Conservation (phyloP, 2,797 vertebrate species). For the Adelosebastes latens region DNA sequence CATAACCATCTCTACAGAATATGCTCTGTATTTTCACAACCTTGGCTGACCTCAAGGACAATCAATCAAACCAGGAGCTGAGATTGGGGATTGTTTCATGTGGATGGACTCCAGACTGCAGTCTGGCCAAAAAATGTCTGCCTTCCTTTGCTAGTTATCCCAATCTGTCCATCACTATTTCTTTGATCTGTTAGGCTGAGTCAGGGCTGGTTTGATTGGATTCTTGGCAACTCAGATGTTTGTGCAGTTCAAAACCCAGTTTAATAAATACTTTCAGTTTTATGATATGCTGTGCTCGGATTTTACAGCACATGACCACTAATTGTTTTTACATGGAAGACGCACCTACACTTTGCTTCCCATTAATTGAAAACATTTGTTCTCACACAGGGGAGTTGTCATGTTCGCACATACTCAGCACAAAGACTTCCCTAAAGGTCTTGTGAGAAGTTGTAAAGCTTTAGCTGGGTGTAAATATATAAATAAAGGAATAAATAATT, state of each 20-base stretch:
- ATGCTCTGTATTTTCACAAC: constrained; percentile 65
- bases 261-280: constrained; percentile 17
- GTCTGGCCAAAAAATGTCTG: constrained; percentile 60
- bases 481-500: no score
- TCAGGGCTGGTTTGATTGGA: constrained; percentile 29
- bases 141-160: constrained; percentile 60
- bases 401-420: constrained; percentile 62
- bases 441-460: constrained; percentile 52
- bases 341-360: constrained; percentile 32
- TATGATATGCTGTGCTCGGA: background rate
- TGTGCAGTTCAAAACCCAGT: constrained; percentile 22
- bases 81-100: constrained; percentile 66
- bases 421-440: constrained; percentile 62
- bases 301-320: constrained; percentile 15
- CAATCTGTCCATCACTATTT: constrained; percentile 59
- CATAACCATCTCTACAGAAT: constrained; percentile 49
- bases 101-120: constrained; percentile 69
- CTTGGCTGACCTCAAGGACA: constrained; percentile 55
- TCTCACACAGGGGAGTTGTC: constrained; percentile 52
- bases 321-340: constrained; percentile 28
- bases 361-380: constrained; percentile 42
- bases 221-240: constrained; percentile 42
- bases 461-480: background rate
- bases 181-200: constrained; percentile 63
- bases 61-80: constrained; percentile 70